phyloP scores from a whole-genome alignment of 1,140 invertebrate genomes.

The Penaeus vannamei region DNA sequence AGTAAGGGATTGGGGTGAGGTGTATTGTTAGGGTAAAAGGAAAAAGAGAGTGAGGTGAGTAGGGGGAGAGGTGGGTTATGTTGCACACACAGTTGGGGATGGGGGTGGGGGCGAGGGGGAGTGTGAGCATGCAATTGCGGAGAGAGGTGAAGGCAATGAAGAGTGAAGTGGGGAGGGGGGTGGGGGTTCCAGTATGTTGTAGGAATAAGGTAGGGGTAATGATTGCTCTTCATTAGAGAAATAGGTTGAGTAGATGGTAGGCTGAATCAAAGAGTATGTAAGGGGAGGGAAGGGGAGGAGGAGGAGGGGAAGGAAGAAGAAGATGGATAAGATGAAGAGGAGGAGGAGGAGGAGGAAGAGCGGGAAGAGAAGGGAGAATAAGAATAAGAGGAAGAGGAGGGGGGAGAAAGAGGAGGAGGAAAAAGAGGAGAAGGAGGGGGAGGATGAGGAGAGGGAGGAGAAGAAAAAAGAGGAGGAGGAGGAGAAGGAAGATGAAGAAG shows the following conservation, averaged over 20 bases:
- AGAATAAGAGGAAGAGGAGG: background rate
- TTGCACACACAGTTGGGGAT: background rate
- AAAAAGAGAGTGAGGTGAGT: conserved; percentile 3
- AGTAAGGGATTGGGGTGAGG: too few relatives aligned
- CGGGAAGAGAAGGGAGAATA: background rate
- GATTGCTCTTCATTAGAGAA: too few relatives aligned
- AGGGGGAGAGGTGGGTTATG: background rate
- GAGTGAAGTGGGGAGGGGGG: background rate
- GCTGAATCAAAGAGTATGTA: background rate
- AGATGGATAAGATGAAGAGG: background rate
- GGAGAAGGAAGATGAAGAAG: background rate
- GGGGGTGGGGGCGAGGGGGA: background rate
- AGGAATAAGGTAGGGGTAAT: background rate
- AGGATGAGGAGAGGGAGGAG: too few relatives aligned
- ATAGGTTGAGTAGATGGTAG: background rate
- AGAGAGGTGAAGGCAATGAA: background rate
- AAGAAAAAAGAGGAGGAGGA: too few relatives aligned
- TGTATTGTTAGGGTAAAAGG: too few relatives aligned
- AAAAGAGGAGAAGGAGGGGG: background rate
- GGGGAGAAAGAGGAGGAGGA: background rate
- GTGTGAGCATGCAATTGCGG: too few relatives aligned
- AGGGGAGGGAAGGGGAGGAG: background rate
- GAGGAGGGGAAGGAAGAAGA: background rate
- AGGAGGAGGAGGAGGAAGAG: background rate
- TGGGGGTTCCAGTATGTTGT: background rate